Percentiles rank a stretch among this genome's conserved stretches.
phyloP scores from a whole-genome alignment of 2,797 vertebrate genomes.

The Cephalopachus bancanus region DNA sequence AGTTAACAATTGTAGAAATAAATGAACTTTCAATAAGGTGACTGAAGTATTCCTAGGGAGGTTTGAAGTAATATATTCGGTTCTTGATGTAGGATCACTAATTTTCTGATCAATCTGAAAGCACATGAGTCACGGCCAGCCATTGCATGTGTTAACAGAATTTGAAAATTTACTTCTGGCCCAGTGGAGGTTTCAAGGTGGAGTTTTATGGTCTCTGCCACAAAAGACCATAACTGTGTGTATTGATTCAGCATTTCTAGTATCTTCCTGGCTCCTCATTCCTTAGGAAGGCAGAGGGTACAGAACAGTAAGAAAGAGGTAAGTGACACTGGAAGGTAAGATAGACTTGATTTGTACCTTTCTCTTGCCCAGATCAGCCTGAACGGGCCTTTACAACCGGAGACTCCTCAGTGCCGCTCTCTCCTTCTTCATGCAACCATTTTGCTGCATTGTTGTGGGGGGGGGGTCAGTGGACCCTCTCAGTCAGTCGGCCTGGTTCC shows the following conservation, averaged over 20 bases:
- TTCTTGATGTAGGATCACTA: background rate
- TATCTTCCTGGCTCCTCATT: background rate
- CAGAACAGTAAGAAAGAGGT: background rate
- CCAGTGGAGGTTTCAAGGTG: background rate
- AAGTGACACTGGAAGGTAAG: background rate
- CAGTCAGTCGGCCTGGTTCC: background rate
- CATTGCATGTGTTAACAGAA: background rate
- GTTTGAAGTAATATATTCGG: slow-evolving; percentile 19
- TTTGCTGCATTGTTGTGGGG: background rate
- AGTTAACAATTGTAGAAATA: slow-evolving; percentile 10
- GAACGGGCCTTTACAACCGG: too few species aligned
- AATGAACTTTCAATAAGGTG: slow-evolving; percentile 45
- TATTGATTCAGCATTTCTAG: background rate
- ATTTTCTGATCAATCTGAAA: slow-evolving; percentile 27
- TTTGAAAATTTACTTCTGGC: slow-evolving; percentile 1
- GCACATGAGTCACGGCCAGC: background rate
- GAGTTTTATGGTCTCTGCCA: background rate
- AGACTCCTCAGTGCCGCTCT: background rate
- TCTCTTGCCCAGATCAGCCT: background rate
- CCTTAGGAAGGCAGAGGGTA: background rate
- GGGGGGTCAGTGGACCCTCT: background rate
- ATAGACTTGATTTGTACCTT: background rate
- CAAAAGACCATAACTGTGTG: background rate
- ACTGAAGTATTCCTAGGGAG: slow-evolving; percentile 2
- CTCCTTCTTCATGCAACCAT: background rate